Conservation (phyloP, 2,888 invertebrate species). For the Myopa tessellatipennis region DNA sequence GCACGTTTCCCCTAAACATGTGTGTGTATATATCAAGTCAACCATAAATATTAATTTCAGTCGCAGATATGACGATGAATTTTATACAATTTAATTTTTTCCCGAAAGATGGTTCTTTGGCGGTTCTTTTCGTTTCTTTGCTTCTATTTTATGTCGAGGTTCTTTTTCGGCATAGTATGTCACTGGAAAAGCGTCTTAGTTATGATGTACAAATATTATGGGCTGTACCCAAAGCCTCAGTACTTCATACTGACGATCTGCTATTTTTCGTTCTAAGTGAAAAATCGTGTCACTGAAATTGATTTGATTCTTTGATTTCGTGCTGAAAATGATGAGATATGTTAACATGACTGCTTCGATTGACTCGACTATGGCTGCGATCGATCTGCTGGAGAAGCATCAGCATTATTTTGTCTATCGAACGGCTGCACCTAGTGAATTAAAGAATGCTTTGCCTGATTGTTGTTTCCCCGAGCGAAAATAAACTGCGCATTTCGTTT, state of each 20-base stretch:
- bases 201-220: neutral
- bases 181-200: neutral
- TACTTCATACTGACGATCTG: neutral
- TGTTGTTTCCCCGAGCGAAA: conserved; percentile 1
- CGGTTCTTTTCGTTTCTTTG: too few relatives aligned
- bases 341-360: neutral
- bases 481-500: neutral
- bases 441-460: conserved; percentile 40
- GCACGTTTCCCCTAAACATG: too few relatives aligned
- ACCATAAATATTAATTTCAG: conserved; percentile 6
- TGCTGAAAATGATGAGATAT: neutral
- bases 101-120: conserved; percentile 4
- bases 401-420: conserved; percentile 6
- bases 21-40: neutral
- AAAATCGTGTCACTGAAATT: conserved; percentile 42
- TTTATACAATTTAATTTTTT: conserved; percentile 15
- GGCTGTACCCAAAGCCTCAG: neutral
- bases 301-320: conserved; percentile 33
- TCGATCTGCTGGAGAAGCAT: neutral
- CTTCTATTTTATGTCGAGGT: neutral
- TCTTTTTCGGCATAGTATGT: conserved; percentile 20
- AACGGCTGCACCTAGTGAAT: conserved; percentile 38
- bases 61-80: conserved; percentile 11
- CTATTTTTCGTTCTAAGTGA: neutral
- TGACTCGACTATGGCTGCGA: neutral